A percentile compares a stretch with the other conserved stretches of the same genome.
phyloP scores from a whole-genome alignment of 2,888 invertebrate genomes.

The Epinotia demarniana region DNA sequence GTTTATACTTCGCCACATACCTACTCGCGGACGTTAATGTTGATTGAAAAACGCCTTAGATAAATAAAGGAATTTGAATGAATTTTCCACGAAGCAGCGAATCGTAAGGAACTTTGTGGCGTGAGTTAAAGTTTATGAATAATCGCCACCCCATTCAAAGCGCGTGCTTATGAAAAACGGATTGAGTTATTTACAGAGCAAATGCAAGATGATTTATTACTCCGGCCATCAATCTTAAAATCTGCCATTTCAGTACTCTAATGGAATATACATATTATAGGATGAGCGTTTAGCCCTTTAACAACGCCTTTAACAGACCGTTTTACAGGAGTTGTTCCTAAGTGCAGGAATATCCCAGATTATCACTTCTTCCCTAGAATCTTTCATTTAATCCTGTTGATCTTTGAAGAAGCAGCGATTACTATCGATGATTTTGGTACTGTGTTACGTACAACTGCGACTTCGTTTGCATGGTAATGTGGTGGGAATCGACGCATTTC shows the following conservation, averaged over 20 bases:
- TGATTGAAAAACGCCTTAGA: slow-evolving; percentile 13
- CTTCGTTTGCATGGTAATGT: too few species aligned
- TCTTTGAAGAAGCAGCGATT: too few species aligned
- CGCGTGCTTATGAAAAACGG: background rate
- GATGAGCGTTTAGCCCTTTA: too few species aligned
- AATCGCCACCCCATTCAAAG: slow-evolving; percentile 9
- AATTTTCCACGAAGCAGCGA: slow-evolving; percentile 17
- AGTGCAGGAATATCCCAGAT: too few species aligned
- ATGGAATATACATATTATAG: background rate
- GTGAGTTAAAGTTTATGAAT: slow-evolving; percentile 37
- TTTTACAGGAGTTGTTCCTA: too few species aligned
- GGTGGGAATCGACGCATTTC: too few species aligned
- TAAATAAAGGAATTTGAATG: slow-evolving; percentile 23
- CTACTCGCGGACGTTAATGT: background rate
- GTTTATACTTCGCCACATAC: background rate
- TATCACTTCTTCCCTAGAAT: too few species aligned
- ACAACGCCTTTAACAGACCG: too few species aligned
- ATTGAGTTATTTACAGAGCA: slow-evolving; percentile 8
- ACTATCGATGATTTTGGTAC: too few species aligned
- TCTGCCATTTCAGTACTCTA: background rate
- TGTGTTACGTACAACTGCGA: too few species aligned
- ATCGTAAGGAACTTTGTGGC: slow-evolving; percentile 20
- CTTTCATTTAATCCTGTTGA: too few species aligned
- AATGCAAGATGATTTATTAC: background rate
- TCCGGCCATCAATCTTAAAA: background rate